These are phyloP conservation scores for Leptosomus discolor DNA, from an alignment of 2,113 vertebrate species.

Conservation along the genomic window DNA sequence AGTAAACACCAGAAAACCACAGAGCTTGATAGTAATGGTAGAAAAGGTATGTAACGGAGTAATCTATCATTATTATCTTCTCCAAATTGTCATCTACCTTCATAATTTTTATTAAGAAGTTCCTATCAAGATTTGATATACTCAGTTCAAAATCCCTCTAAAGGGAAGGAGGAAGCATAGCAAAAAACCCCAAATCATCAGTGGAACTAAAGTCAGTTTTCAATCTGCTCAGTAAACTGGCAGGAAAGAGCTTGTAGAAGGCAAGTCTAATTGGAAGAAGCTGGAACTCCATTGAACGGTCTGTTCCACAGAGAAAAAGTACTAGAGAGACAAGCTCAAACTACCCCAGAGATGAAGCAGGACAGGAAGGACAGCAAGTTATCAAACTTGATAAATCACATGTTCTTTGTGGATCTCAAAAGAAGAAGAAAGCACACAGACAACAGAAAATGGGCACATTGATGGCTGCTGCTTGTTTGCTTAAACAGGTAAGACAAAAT, in stretches of 20 bases:
- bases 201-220: not conserved
- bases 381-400: not conserved
- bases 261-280: not conserved
- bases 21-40: not conserved
- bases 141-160: not conserved
- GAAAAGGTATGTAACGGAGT: not conserved
- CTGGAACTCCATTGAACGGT: fast-evolving
- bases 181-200: not conserved
- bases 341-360: not conserved
- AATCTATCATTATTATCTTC: not conserved
- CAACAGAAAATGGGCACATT: not conserved
- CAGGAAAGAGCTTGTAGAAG: not conserved
- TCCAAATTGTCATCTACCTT: not conserved
- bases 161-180: not conserved
- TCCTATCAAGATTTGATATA: not conserved
- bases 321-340: not conserved
- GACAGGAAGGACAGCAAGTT: not conserved
- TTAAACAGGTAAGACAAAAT: not conserved
- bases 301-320: not conserved
- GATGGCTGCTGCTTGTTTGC: not conserved
- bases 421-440: not conserved
- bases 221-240: not conserved
- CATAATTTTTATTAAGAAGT: not conserved
- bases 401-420: not conserved
- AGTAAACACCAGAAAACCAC: not conserved